phyloP scores from a whole-genome alignment of 2,888 invertebrate species.

The Sepiola atlantica region DNA sequence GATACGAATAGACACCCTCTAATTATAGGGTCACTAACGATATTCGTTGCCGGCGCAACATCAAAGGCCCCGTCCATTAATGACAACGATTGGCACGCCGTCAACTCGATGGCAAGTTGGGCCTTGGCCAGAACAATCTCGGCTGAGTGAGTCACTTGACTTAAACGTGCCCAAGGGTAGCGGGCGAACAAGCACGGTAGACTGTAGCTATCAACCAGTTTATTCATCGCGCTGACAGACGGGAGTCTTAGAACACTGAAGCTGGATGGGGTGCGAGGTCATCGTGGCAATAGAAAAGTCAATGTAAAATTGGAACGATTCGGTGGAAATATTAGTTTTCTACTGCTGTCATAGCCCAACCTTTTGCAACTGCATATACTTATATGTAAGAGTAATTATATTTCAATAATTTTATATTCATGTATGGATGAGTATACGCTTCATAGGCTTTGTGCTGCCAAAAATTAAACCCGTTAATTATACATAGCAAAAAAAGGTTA shows the following conservation, averaged over 20 bases:
- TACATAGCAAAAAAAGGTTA: too few relatives aligned
- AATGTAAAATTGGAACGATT: neutral
- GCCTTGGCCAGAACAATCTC: neutral
- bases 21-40: slow-evolving; percentile 32
- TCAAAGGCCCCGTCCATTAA: neutral
- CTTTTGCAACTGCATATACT: too few relatives aligned
- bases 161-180: neutral
- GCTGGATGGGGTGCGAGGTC: neutral
- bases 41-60: slow-evolving; percentile 11
- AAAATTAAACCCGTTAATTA: too few relatives aligned
- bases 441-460: too few relatives aligned
- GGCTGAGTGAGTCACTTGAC: neutral
- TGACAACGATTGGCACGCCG: neutral
- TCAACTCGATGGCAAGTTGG: slow-evolving; percentile 18
- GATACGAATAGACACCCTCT: neutral
- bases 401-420: neutral
- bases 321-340: neutral
- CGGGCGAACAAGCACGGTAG: too few relatives aligned
- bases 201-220: neutral
- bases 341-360: neutral
- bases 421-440: neutral
- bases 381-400: neutral
- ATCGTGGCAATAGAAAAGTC: neutral
- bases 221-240: neutral
- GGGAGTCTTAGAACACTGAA: neutral